phyloP scores from a whole-genome alignment of 2,888 invertebrate genomes.

The Drosophila monieri region DNA sequence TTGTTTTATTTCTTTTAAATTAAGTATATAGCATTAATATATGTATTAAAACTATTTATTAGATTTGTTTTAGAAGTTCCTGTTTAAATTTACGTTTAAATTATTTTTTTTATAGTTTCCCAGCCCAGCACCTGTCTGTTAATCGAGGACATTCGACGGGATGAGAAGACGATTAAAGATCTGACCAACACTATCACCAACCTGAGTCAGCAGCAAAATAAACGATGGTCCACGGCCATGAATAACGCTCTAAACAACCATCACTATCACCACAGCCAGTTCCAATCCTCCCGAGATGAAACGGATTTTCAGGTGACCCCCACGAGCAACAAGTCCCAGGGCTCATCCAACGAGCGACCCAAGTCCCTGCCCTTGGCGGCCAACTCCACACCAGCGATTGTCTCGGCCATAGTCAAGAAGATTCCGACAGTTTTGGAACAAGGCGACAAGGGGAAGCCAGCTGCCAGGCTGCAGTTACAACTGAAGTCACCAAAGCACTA shows the following conservation, averaged over 20 bases:
- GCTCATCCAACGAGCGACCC: constrained; percentile 72
- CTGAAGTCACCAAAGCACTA: constrained; percentile 79
- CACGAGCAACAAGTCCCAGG: constrained; percentile 25
- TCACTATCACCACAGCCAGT: constrained; percentile 55
- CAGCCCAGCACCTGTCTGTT: constrained; percentile 79
- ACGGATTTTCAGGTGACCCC: constrained; percentile 78
- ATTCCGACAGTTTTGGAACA: constrained; percentile 81
- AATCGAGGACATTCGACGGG: constrained; percentile 85
- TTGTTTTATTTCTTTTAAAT: too few relatives aligned
- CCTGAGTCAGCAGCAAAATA: constrained; percentile 85
- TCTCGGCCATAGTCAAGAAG: constrained; percentile 84
- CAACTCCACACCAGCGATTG: constrained; percentile 84
- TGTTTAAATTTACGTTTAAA: background rate
- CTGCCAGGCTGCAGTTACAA: constrained; percentile 75
- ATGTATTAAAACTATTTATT: too few relatives aligned
- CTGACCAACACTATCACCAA: constrained; percentile 93
- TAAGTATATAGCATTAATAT: too few relatives aligned
- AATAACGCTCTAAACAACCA: constrained; percentile 80
- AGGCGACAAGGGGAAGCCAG: constrained; percentile 65
- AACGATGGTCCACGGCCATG: constrained; percentile 85
- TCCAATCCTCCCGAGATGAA: constrained; percentile 82
- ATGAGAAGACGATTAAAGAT: constrained; percentile 91
- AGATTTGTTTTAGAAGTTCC: too few relatives aligned
- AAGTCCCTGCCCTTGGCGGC: constrained; percentile 84
- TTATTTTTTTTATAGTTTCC: constrained; percentile 65